Evolutionary conservation across 2,113 vertebrate species (phyloP).

Genomic region (Carassius carassius): DNA sequence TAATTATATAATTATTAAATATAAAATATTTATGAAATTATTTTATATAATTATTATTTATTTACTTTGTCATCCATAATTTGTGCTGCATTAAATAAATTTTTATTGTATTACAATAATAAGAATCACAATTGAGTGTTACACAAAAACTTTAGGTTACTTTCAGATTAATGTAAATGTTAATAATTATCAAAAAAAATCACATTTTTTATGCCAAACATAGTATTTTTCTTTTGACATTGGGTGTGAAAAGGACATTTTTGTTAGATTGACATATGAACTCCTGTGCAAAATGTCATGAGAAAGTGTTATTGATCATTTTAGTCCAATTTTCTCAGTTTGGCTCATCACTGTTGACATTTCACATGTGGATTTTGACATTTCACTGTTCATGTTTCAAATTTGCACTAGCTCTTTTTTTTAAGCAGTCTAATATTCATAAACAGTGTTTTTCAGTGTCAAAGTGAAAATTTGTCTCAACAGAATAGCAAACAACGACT

Average conservation of each 20-base stretch:
- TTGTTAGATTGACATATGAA: not conserved
- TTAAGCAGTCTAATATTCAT: not conserved
- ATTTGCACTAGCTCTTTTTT: not conserved
- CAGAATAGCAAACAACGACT: not conserved
- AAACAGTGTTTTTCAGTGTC: not conserved
- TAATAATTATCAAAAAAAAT: not conserved
- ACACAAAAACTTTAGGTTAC: not conserved
- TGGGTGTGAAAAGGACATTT: not conserved
- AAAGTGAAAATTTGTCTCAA: not conserved
- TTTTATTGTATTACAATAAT: not conserved
- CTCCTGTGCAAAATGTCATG: not conserved
- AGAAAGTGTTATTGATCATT: slow-evolving; percentile 47
- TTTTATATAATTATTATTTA: not conserved
- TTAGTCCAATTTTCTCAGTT: not conserved
- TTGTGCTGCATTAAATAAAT: not conserved
- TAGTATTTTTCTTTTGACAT: not conserved
- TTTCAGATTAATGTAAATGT: not conserved
- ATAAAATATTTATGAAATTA: not conserved
- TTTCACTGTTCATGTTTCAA: not conserved
- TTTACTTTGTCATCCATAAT: not conserved
- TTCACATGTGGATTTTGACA: slow-evolving; percentile 11
- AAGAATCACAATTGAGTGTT: not conserved
- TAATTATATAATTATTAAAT: not conserved
- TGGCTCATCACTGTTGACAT: slow-evolving; percentile 34
- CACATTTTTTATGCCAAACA: not conserved